Base-by-base conservation (phyloP, 2,888 invertebrate species). In the Cistogaster globosa region DNA sequence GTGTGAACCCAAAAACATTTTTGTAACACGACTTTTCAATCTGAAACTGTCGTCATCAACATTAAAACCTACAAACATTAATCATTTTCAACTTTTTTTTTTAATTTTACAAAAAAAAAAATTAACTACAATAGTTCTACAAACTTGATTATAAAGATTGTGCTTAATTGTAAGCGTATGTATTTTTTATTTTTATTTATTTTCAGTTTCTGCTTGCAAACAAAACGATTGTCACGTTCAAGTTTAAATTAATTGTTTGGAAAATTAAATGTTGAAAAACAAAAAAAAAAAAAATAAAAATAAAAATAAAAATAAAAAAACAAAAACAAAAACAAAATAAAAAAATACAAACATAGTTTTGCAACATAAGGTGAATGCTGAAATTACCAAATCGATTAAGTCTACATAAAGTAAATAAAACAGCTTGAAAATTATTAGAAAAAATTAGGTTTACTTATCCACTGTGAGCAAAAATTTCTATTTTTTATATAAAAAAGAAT, bases 191-290 rank as follows among this genome's bases (percentile, higher is more conserved):
- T 22, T 68, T 51, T 53, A 36, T 12, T 1, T 18, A 26, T 68
- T 71, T 63, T 20, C 9, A 12, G 38, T 12, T 69, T 36, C n/a
- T 68, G 68, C 62, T 68, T 60, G 55, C 68, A 68, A 63, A 63
- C 26, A 62, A 63, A 69, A 42, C n/a, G 71, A 60, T 82, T 85
- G 81, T 82, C 85, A 82, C 78, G 81, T 77, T 85, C 85, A 85
- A 85, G 85, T 85, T 78, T 85, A 85, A 78, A 78, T 82, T 78
- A 85, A 84, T 77, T 84, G 80, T 69, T 53, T 80, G 55, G 26
- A 36, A 81, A 77, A 72, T 58, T 74, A 84, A 62, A 36, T 68
- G 38, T 26, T 60, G 60, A 51, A 62, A 38, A 62, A 74, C 9
- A 12, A 55, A 38, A 18, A 60, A n/a, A n/a, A n/a, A n/a, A n/a